Evolutionary conservation across 2,113 vertebrate species (phyloP).

Genomic region (Hystrix brachyura): DNA sequence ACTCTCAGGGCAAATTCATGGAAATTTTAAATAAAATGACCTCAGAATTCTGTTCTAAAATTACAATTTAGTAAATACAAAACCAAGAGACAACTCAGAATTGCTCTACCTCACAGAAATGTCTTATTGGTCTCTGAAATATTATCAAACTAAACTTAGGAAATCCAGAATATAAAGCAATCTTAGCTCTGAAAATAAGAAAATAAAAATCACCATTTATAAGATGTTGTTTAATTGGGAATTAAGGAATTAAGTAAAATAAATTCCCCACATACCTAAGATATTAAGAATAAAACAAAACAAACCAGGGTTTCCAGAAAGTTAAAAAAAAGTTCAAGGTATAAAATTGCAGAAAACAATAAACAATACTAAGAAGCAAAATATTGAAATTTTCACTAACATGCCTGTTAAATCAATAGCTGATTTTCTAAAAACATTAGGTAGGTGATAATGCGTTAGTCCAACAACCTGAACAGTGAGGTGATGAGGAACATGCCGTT

Average conservation of each 20-base stretch:
- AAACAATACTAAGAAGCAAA: neutral
- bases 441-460: neutral
- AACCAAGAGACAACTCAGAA: neutral
- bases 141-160: neutral
- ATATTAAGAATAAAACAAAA: neutral
- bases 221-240: neutral
- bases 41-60: neutral
- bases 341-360: neutral
- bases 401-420: neutral
- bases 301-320: neutral
- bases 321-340: neutral
- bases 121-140: neutral
- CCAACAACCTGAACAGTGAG: neutral
- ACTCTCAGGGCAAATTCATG: neutral
- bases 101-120: neutral
- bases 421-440: neutral
- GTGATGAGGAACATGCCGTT: neutral
- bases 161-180: neutral
- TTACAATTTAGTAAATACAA: neutral
- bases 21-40: neutral
- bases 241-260: neutral
- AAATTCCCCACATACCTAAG: neutral
- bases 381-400: neutral
- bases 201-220: neutral
- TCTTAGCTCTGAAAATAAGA: slow-evolving; percentile 23